Base-by-base conservation (phyloP, 2,797 vertebrate species). In the Miichthys miiuy region DNA sequence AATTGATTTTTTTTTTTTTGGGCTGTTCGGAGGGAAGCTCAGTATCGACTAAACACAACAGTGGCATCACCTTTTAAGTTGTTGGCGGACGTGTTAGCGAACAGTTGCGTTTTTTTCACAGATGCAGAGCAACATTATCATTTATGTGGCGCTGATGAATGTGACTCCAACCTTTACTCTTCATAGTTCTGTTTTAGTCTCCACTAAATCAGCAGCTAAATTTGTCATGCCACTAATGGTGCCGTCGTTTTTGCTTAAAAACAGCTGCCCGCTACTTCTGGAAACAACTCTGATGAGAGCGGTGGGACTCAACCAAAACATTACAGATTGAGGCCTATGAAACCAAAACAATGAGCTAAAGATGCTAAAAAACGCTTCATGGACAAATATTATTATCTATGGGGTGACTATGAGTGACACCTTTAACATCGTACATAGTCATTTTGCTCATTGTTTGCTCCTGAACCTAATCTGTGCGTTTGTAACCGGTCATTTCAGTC, bases 401-500 rank as follows among this genome's bases (percentile, higher is more conserved):
- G 11, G n/a, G 5, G 21, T 51, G 47, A 60, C 18, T 21, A 5
- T 46, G 10, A 25, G 3, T 1, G 1, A 21, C 21, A 61, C 14
- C n/a, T 75, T 50, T 42, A 10, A 60, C 23, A 61, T 44, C 16
- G 34, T 5, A 21, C 21, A 23, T 21, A 27, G 23, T 30, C 14
- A 1, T 62, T 25, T 46, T 6, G 55, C 25, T 27, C 18, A 16
- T 30, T 64, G 21, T 42, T 20, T 75, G 16, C 30, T 62, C 8
- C 54, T 48, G 16, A 75, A 76, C 41, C 7, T 18, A 34, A 9
- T 62, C 20, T 61, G 48, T 52, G 2, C 47, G 30, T 38, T 25
- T 51, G 12, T 21, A 75, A 21, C 12, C 0, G 21, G 62, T 76
- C 3, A 23, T 65, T 75, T 73, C 62, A 66, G 69, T 75, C 66